Conservation (phyloP, 2,113 vertebrate species). For the Cephalophus harveyi region DNA sequence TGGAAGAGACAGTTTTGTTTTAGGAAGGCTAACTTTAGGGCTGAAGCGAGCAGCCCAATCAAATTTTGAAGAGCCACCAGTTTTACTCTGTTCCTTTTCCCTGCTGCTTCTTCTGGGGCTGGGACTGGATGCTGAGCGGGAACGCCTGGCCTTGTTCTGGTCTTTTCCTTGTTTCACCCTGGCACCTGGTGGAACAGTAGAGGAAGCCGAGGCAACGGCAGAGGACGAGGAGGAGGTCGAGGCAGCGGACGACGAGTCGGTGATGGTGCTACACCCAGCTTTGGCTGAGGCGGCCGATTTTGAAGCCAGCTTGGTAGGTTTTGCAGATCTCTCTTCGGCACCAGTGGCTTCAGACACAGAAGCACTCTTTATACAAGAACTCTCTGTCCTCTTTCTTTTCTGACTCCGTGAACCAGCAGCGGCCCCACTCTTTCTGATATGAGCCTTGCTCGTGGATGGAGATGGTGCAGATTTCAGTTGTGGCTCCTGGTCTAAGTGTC, state of each 20-base stretch:
- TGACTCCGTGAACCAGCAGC: slow-evolving; percentile 89
- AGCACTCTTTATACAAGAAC: slow-evolving; percentile 90
- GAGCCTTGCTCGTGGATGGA: slow-evolving; percentile 90
- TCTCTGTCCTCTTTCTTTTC: slow-evolving; percentile 97
- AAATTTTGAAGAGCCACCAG: slow-evolving; percentile 96
- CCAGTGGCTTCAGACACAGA: slow-evolving; percentile 91
- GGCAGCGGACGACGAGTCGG: slow-evolving; percentile 95
- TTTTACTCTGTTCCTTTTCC: slow-evolving; percentile 96
- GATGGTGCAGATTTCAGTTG: slow-evolving; percentile 84
- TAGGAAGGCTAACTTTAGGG: slow-evolving; percentile 98
- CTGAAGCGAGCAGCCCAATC: slow-evolving; percentile 99
- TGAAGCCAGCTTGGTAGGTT: slow-evolving; percentile 99
- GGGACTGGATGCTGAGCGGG: slow-evolving; percentile 96
- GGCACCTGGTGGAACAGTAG: slow-evolving; percentile 90
- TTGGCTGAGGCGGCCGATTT: slow-evolving; percentile 99
- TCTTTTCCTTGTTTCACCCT: slow-evolving; percentile 99
- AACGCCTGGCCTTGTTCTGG: slow-evolving; percentile 96
- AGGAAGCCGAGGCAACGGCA: slow-evolving; percentile 91
- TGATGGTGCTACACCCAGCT: slow-evolving; percentile 99
- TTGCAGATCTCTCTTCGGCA: slow-evolving; percentile 95
- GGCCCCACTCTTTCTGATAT: slow-evolving; percentile 93
- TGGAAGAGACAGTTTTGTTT: slow-evolving; percentile 98
- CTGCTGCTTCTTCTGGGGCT: slow-evolving; percentile 97
- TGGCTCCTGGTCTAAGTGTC: slow-evolving; percentile 87
- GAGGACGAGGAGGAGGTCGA: slow-evolving; percentile 92